Conservation (phyloP, 2,888 invertebrate species). For the Sphaerophoria rueppellii region DNA sequence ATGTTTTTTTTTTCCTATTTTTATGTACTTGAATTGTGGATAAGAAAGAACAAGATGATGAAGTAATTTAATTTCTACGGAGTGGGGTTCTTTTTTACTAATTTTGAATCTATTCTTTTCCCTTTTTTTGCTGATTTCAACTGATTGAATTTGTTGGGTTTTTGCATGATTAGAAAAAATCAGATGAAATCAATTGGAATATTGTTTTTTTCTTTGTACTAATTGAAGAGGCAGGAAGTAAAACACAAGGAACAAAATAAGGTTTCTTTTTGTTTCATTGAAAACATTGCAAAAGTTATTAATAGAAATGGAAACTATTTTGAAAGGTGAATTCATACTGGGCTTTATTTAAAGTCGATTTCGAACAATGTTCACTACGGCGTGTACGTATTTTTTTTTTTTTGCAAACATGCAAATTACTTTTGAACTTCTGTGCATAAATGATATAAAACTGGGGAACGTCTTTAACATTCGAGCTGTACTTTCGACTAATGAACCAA, state of each 20-base stretch:
- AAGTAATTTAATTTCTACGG: conserved; percentile 35
- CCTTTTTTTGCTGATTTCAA: background rate
- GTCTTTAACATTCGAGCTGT: no score
- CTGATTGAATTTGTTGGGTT: conserved; percentile 23
- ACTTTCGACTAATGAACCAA: no score
- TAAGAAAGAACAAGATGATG: conserved; percentile 21
- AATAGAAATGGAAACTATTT: no score
- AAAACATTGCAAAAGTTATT: background rate
- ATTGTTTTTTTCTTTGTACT: background rate
- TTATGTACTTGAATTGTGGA: conserved; percentile 3
- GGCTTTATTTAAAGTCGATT: no score
- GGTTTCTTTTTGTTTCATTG: background rate
- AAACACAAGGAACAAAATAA: background rate
- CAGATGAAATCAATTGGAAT: conserved; percentile 16
- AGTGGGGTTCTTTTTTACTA: background rate
- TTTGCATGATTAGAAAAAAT: conserved; percentile 1
- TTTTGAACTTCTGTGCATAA: no score
- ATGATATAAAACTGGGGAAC: no score
- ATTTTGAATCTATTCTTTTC: background rate
- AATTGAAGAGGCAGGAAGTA: background rate
- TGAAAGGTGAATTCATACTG: no score
- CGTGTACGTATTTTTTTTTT: no score
- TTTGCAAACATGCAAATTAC: no score
- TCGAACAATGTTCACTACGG: no score
- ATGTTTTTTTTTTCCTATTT: background rate